Base-by-base conservation (phyloP, 1,140 invertebrate genomes). In the Drosophila littoralis region DNA sequence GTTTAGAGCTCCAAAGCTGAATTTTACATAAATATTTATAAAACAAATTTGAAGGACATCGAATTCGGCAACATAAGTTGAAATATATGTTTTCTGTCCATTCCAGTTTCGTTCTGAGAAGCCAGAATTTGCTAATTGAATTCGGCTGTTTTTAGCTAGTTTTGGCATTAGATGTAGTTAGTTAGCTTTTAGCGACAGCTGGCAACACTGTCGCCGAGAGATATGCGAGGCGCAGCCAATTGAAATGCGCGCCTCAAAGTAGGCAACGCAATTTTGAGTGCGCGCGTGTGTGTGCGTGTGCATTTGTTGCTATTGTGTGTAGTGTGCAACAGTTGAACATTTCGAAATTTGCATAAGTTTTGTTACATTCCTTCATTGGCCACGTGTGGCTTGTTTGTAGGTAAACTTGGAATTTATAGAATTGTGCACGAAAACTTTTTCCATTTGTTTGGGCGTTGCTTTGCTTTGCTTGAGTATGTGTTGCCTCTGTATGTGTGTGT, bases 331-430 rank as follows among this genome's bases (percentile, higher is more conserved):
- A 88, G 83, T 88, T 89, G 80, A 88, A 89, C 76, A 83, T 80
- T 86, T 65, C 35, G 61, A 86, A 86, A 86, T 86, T 89, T 80
- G 59, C 84, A 89, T 88, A 83, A 88, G 83, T 88, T 83, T 80
- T 72, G 66, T 51, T 58, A 75, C 61, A 74, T 54, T 71, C 51
- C 63, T 46, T 35, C 46, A 51, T 36, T 13, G 28, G 8, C 43
- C 42, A 12, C 61, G 48, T 42, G 40, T 43, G 17, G 60, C 22
- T 40, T 50, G 36, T 59, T 73, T 74, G 65, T 38, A 42, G 63
- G 61, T 66, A 66, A 72, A 76, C 68, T 80, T 71, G 54, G 73
- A 86, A 89, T 88, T 83, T 86, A 83, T 88, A 83, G 83, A 83
- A 86, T 76, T 88, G 76, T 83, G 76, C 72, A 88, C 73, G 79